phyloP scores from a whole-genome alignment of 2,888 invertebrate genomes.

The Timandra comae region DNA sequence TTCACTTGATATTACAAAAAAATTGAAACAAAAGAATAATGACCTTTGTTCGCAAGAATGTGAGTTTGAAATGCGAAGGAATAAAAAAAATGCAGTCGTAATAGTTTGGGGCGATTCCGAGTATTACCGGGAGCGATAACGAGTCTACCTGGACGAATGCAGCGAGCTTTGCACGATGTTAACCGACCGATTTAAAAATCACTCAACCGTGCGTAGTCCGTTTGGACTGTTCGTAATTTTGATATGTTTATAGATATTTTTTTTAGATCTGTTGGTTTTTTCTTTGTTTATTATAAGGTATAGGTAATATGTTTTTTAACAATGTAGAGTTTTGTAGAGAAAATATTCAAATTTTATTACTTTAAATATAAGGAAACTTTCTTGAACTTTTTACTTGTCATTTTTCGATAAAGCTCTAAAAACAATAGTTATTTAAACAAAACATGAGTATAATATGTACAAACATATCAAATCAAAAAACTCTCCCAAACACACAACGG shows the following conservation, averaged over 20 bases:
- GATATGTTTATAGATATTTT: neutral
- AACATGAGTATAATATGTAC: no score
- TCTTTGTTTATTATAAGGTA: neutral
- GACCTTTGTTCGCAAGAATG: conserved; percentile 11
- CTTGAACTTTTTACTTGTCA: no score
- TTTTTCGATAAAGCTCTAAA: no score
- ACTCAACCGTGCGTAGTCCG: conserved; percentile 1
- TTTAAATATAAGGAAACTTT: no score
- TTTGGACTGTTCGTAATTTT: neutral
- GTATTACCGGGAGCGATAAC: conserved; percentile 48
- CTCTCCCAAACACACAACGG: no score
- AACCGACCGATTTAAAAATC: conserved; percentile 35
- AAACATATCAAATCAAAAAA: no score
- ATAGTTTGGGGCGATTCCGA: conserved; percentile 32
- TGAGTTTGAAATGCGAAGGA: conserved; percentile 7
- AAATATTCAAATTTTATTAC: no score
- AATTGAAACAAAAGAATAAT: conserved; percentile 7
- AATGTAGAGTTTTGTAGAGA: no score
- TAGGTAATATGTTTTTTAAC: no score
- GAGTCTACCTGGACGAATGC: conserved; percentile 36
- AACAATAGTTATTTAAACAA: no score
- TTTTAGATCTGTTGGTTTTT: neutral
- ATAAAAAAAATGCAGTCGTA: conserved; percentile 18
- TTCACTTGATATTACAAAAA: conserved; percentile 1
- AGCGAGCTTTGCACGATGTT: conserved; percentile 22